These are phyloP conservation scores for Melieria omissa DNA, from an alignment of 2,888 invertebrate genomes.

Conservation along the genomic window DNA sequence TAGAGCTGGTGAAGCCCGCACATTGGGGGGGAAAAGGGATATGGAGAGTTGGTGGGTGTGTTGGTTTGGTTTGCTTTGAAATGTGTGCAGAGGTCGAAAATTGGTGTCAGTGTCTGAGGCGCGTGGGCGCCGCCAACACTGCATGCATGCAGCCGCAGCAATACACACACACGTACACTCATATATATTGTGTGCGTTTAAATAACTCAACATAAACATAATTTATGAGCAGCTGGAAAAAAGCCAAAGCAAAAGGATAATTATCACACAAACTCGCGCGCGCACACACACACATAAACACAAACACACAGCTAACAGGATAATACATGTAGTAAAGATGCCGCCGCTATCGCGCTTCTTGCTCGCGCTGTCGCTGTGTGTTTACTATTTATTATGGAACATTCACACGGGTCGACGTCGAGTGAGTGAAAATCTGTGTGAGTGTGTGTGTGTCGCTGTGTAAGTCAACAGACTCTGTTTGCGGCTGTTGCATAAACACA, in stretches of 20 bases:
- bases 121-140: neutral
- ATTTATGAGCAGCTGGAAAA: conserved; percentile 59
- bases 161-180: conserved; percentile 12
- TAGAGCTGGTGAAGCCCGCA: conserved; percentile 7
- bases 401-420: neutral
- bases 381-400: no score
- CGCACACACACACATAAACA: neutral
- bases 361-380: no score
- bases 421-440: neutral
- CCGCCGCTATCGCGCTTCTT: neutral
- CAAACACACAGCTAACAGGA: conserved; percentile 6
- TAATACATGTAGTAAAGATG: conserved; percentile 29
- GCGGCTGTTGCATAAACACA: conserved; percentile 54
- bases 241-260: conserved; percentile 55
- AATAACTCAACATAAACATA: conserved; percentile 55
- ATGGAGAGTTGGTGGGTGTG: neutral
- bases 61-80: conserved; percentile 8
- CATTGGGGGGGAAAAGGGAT: no score
- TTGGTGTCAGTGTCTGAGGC: conserved; percentile 1
- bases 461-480: neutral
- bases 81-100: conserved; percentile 13
- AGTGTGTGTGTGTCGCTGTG: neutral
- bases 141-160: neutral
- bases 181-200: conserved; percentile 23
- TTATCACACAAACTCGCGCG: conserved; percentile 45